These are phyloP conservation scores for Lagorchestes hirsutus DNA, from an alignment of 2,797 vertebrate genomes.

Conservation along the genomic window DNA sequence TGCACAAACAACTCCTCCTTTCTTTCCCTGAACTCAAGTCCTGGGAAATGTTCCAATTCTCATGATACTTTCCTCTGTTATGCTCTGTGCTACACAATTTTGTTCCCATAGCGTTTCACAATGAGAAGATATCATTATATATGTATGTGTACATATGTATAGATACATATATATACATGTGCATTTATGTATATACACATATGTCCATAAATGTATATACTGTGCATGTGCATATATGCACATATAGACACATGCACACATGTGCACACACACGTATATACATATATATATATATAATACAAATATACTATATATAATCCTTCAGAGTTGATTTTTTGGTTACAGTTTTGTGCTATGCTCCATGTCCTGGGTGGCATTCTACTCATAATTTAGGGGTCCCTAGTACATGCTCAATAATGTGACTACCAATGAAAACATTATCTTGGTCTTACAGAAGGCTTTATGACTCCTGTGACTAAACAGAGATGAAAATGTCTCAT, in stretches of 20 bases:
- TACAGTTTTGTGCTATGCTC: not conserved
- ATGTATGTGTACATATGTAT: not conserved
- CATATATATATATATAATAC: too few species aligned
- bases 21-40: conserved; percentile 4
- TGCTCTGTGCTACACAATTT: not conserved
- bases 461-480: not conserved
- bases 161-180: not conserved
- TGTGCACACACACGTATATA: not conserved
- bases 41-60: not conserved
- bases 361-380: not conserved
- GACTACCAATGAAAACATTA: conserved; percentile 12
- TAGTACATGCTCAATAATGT: not conserved
- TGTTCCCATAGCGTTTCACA: not conserved
- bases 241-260: too few species aligned
- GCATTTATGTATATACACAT: too few species aligned
- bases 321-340: not conserved
- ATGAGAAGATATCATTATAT: not conserved
- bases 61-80: not conserved
- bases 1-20: not conserved
- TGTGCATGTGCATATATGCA: too few species aligned
- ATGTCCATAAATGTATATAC: not conserved
- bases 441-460: conserved; percentile 13
- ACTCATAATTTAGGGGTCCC: not conserved
- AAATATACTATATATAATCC: not conserved
- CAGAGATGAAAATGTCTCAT: conserved; percentile 12